Conservation (phyloP, 2,888 invertebrate species). For the Andrena dorsata region DNA sequence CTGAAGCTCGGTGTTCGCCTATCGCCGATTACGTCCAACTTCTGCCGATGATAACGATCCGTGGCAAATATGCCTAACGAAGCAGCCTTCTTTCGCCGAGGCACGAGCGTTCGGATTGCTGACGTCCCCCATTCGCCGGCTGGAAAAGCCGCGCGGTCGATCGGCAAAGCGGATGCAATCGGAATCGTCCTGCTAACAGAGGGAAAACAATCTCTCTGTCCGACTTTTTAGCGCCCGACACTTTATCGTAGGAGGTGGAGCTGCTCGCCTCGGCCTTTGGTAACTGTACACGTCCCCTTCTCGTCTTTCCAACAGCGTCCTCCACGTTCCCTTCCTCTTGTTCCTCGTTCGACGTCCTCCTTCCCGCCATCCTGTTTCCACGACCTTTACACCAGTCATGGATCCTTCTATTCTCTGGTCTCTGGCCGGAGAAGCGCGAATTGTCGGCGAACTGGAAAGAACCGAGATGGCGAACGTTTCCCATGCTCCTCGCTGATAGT, state of each 20-base stretch:
- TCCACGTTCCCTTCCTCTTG: conserved; percentile 44
- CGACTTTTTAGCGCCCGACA: conserved; percentile 56
- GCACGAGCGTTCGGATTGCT: neutral
- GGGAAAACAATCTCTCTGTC: conserved; percentile 54
- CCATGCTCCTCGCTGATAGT: neutral
- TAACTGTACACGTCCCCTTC: conserved; percentile 77
- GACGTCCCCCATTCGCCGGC: neutral
- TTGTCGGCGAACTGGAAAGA: conserved; percentile 9
- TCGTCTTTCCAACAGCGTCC: conserved; percentile 54
- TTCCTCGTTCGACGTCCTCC: conserved; percentile 33
- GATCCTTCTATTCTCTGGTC: conserved; percentile 55
- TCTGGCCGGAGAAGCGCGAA: conserved; percentile 25
- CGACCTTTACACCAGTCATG: conserved; percentile 50
- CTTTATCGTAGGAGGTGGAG: conserved; percentile 70
- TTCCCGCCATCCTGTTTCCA: conserved; percentile 43
- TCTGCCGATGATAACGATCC: conserved; percentile 23
- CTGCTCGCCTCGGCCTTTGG: conserved; percentile 68
- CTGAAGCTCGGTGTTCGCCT: conserved; percentile 9
- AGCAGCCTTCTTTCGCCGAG: neutral
- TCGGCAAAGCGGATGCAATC: conserved; percentile 18
- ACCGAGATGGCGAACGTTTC: neutral
- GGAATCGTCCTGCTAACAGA: conserved; percentile 26
- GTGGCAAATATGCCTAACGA: neutral
- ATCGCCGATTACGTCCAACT: conserved; percentile 8
- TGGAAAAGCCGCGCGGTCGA: neutral